A percentile compares a stretch with the other conserved stretches of the same genome.
Evolutionary conservation across 2,113 vertebrate species (phyloP).

Genomic region (Nothobranchius kuhntae): DNA sequence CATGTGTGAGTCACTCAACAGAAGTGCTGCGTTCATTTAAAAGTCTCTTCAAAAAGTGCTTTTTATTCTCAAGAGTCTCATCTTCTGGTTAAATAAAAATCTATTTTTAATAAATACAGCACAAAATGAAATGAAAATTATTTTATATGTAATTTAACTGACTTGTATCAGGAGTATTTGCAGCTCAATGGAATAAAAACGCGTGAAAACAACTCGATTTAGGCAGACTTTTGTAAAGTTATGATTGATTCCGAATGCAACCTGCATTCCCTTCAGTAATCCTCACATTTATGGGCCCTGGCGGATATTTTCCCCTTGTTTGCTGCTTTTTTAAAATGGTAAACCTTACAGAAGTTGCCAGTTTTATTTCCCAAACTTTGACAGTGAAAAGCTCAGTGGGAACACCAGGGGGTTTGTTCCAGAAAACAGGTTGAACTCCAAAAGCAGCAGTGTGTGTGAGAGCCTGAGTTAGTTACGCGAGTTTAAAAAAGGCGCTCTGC

Average conservation of each 20-base stretch:
- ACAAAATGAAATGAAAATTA: not conserved
- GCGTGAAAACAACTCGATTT: not conserved
- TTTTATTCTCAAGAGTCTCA: not conserved
- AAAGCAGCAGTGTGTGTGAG: not conserved
- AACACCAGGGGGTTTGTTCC: not conserved
- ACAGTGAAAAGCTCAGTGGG: not conserved
- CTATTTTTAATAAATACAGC: not conserved
- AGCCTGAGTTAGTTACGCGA: not conserved
- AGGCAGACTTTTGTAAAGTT: not conserved
- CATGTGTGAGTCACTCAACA: not conserved
- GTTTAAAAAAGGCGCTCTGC: not conserved
- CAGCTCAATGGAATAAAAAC: not conserved
- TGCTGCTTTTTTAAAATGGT: not conserved
- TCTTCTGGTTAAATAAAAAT: not conserved
- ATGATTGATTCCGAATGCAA: not conserved
- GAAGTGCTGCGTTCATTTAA: not conserved
- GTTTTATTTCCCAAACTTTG: slow-evolving; percentile 1
- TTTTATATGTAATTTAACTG: not conserved
- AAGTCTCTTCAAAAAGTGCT: not conserved
- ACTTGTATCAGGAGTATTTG: not conserved
- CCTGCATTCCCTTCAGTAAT: too few species aligned
- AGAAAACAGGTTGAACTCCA: not conserved
- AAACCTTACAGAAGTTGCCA: not conserved
- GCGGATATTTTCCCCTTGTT: too few species aligned
- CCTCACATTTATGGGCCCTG: not conserved